A percentile compares a stretch with the other conserved stretches of the same genome.
phyloP scores from a whole-genome alignment of 2,797 vertebrate species.

The Gambelia wislizenii region DNA sequence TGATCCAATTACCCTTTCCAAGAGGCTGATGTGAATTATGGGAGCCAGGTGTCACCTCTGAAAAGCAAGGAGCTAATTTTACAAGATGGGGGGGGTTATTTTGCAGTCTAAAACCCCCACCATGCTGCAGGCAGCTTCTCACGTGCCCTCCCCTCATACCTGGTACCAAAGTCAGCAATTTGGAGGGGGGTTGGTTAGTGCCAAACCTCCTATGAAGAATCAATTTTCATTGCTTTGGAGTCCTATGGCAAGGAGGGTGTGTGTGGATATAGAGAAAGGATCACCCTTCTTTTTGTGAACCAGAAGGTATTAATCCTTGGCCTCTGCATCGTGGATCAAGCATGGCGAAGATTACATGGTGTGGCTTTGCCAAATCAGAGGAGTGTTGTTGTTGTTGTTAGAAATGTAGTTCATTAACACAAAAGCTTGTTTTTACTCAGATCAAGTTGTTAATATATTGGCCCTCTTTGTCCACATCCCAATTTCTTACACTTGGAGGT shows the following conservation, averaged over 20 bases:
- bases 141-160: neutral
- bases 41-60: conserved; percentile 59
- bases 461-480: neutral
- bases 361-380: neutral
- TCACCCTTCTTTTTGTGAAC: neutral
- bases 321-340: neutral
- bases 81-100: conserved; percentile 40
- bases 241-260: neutral
- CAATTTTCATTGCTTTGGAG: neutral
- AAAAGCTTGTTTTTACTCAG: neutral
- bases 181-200: neutral
- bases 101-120: conserved; percentile 58
- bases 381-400: neutral
- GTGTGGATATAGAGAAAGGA: neutral
- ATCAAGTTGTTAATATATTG: neutral
- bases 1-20: conserved; percentile 46
- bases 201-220: no score
- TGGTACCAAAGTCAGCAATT: neutral
- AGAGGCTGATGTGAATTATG: conserved; percentile 55
- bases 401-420: neutral
- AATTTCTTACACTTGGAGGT: neutral
- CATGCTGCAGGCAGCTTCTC: conserved; percentile 62
- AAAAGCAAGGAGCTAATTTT: conserved; percentile 55
- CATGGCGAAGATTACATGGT: neutral
- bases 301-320: neutral